Evolutionary conservation across 1,140 invertebrate species (phyloP).

Genomic region (Temnothorax longispinosus): DNA sequence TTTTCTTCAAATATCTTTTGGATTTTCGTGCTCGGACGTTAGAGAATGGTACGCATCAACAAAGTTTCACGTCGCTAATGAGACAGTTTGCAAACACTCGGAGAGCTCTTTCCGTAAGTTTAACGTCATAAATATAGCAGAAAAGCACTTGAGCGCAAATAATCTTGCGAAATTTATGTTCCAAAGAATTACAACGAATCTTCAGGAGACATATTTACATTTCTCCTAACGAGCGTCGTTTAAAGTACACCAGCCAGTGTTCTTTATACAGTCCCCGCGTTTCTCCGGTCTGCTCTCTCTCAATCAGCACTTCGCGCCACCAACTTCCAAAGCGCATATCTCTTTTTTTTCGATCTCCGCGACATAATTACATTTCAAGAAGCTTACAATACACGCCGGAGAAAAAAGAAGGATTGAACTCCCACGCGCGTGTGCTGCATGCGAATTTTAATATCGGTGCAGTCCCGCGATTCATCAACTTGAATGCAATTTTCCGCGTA

Average conservation of each 20-base stretch:
- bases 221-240: slow-evolving; percentile 22
- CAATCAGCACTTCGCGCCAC: not conserved
- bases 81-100: slow-evolving; percentile 25
- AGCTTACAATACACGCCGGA: not conserved
- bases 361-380: slow-evolving; percentile 28
- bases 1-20: not conserved
- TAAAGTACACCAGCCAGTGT: not conserved
- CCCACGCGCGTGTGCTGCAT: not conserved
- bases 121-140: slow-evolving; percentile 13
- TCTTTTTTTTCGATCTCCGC: not conserved
- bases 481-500: slow-evolving; percentile 49
- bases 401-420: not conserved
- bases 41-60: not conserved
- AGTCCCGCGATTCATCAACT: slow-evolving; percentile 23
- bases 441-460: slow-evolving; percentile 41
- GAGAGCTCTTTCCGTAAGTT: not conserved
- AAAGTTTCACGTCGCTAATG: slow-evolving; percentile 35
- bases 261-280: not conserved
- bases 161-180: slow-evolving; percentile 33
- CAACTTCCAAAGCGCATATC: not conserved
- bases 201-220: slow-evolving; percentile 21
- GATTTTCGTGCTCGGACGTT: not conserved
- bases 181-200: slow-evolving; percentile 29
- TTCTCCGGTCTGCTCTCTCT: not conserved
- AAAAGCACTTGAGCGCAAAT: slow-evolving; percentile 16